Base-by-base conservation (phyloP, 2,888 invertebrate species). In the Dascillus cervinus region DNA sequence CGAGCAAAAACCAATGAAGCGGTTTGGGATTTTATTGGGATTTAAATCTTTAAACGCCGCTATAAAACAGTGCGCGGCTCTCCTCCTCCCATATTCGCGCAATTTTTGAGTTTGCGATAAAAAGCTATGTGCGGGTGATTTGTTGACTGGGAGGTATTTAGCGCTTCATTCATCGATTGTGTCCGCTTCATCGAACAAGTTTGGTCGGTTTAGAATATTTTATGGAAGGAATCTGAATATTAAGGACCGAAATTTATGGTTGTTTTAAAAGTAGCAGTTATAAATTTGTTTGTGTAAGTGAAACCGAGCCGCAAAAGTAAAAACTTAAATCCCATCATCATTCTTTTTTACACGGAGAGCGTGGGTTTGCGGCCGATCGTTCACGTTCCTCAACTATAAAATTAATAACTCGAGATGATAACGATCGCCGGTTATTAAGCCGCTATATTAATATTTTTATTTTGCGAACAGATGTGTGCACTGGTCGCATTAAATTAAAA, bases 231-330 rank as follows among this genome's bases (percentile, higher is more conserved):
- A 26, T 39, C 33, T 29, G 32, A 42, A 42, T 42, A 42, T 42
- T 41, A 33, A 29, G 39, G 23, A 10, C 22, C 24, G 27, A 37
- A 42, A 45, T 45, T 43, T 45, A 44, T 43, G 34, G 39, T 34
- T 37, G 40, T 43, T 39, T 42, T 43, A 39, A 41, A 39, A 34
- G 37, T 33, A 37, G 36, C 34, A 34, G 36, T 43, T 43, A 45
- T 45, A 45, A 45, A 45, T 45, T 44, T 44, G 43, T 43, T 34
- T 39, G 37, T 39, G 42, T 41, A 41, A 45, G 34, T 30, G 36
- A 41, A 39, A 34, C 40, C 37, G 24, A 26, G 37, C 40, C 44
- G 42, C 37, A 46, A 40, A 46, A 42, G 39, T 40, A n/a, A 39
- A 34, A 43, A 37, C 33, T 36, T 41, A 37, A 44, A 39, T 43